Evolutionary conservation across 2,797 vertebrate genomes (phyloP).

Genomic region (Cetoscarus ocellatus): DNA sequence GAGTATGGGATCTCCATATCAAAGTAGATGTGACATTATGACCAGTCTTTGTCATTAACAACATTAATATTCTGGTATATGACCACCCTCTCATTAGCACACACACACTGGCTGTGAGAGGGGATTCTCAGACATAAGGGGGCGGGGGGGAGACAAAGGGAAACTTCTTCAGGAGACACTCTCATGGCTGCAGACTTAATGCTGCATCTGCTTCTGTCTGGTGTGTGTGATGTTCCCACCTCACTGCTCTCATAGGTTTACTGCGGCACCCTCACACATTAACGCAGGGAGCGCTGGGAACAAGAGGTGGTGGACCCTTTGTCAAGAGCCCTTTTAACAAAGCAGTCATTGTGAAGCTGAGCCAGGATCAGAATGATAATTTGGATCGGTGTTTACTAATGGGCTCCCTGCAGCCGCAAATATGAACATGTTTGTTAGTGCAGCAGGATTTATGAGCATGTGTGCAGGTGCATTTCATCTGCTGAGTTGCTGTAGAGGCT

Average conservation of each 20-base stretch:
- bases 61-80: background rate
- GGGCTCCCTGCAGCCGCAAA: constrained; percentile 58
- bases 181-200: constrained; percentile 91
- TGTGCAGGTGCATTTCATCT: constrained; percentile 4
- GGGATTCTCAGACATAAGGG: constrained; percentile 72
- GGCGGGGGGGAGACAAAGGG: constrained; percentile 86
- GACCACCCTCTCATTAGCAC: constrained; percentile 84
- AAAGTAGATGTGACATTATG: no score
- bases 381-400: constrained; percentile 83
- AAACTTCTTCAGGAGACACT: constrained; percentile 88
- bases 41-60: no score
- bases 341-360: constrained; percentile 91
- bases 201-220: constrained; percentile 95
- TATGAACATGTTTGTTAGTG: constrained; percentile 8
- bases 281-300: constrained; percentile 85
- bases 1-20: no score
- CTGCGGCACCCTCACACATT: background rate
- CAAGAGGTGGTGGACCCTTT: constrained; percentile 88
- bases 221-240: constrained; percentile 75
- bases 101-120: constrained; percentile 63
- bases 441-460: background rate
- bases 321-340: constrained; percentile 92
- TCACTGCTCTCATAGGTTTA: constrained; percentile 21
- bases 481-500: background rate
- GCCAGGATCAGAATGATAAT: constrained; percentile 89